phyloP scores from a whole-genome alignment of 2,888 invertebrate genomes.

The Azorinus chamasolen region DNA sequence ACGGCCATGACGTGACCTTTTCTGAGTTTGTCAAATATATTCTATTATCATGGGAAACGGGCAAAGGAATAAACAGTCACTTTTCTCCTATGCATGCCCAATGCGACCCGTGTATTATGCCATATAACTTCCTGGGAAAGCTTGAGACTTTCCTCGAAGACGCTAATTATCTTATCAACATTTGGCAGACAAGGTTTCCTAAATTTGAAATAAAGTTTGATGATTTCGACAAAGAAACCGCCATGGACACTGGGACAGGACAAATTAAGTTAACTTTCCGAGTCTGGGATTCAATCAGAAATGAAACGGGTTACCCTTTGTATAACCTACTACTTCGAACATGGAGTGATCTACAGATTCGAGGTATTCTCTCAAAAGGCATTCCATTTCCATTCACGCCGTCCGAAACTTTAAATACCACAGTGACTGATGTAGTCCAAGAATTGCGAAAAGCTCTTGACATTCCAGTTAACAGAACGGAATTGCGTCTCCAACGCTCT shows the following conservation, averaged over 20 bases:
- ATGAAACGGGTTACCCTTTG: conserved; percentile 63
- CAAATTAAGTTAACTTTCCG: conserved; percentile 44
- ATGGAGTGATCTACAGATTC: conserved; percentile 74
- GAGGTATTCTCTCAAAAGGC: conserved; percentile 69
- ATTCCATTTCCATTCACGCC: conserved; percentile 59
- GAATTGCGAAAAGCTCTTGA: conserved; percentile 45
- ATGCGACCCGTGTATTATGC: conserved; percentile 69
- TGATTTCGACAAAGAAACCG: conserved; percentile 70
- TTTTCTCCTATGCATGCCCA: conserved; percentile 68
- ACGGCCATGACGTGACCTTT: conserved; percentile 76
- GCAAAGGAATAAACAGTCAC: conserved; percentile 59
- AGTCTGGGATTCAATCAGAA: conserved; percentile 32
- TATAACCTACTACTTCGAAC: conserved; percentile 60
- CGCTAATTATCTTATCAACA: conserved; percentile 53
- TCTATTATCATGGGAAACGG: conserved; percentile 37
- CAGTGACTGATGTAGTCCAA: conserved; percentile 34
- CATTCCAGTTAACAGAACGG: conserved; percentile 26
- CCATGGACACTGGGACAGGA: conserved; percentile 40
- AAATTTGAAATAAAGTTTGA: conserved; percentile 58
- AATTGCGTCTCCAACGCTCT: conserved; percentile 59
- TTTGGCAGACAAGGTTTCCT: conserved; percentile 49
- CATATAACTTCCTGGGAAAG: conserved; percentile 70
- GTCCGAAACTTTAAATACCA: conserved; percentile 32
- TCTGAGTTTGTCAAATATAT: conserved; percentile 70
- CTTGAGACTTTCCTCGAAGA: conserved; percentile 70